A percentile compares a stretch with the other conserved stretches of the same genome.
Conservation (phyloP, 2,797 vertebrate genomes). For the Salarias fasciatus region DNA sequence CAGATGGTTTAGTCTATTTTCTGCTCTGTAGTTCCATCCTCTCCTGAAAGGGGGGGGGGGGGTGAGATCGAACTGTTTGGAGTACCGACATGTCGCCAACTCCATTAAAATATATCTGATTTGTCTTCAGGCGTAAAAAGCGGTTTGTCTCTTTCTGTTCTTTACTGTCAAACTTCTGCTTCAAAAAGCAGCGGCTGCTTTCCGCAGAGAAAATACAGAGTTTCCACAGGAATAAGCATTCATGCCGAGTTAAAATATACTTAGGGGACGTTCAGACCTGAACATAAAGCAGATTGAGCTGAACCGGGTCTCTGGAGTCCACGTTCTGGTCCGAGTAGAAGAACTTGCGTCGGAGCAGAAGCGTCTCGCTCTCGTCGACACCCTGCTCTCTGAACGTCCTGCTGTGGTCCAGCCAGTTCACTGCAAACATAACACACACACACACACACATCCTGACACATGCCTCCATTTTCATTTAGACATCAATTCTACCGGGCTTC, state of each 20-base stretch:
- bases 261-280: conserved; percentile 54
- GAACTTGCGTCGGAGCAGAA: conserved; percentile 95
- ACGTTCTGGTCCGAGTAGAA: conserved; percentile 99
- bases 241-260: background rate
- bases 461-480: no score
- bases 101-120: background rate
- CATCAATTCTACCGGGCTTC: no score
- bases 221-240: background rate
- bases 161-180: background rate
- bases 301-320: conserved; percentile 97
- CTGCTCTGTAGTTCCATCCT: background rate
- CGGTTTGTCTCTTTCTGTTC: background rate
- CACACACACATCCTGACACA: background rate
- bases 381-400: conserved; percentile 98
- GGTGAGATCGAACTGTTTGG: background rate
- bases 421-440: conserved; percentile 70
- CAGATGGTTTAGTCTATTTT: background rate
- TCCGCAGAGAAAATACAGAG: conserved; percentile 6
- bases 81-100: background rate
- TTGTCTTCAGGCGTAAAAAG: background rate
- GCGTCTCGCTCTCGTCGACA: conserved; percentile 93
- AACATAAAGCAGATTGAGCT: conserved; percentile 92
- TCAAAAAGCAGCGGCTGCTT: background rate
- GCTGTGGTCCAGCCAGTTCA: conserved; percentile 99
- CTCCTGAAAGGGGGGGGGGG: background rate